Evolutionary conservation across 2,888 invertebrate species (phyloP), one percentile per base, ranked within the genome.

Genomic region (Ceraclea dissimilis): DNA sequence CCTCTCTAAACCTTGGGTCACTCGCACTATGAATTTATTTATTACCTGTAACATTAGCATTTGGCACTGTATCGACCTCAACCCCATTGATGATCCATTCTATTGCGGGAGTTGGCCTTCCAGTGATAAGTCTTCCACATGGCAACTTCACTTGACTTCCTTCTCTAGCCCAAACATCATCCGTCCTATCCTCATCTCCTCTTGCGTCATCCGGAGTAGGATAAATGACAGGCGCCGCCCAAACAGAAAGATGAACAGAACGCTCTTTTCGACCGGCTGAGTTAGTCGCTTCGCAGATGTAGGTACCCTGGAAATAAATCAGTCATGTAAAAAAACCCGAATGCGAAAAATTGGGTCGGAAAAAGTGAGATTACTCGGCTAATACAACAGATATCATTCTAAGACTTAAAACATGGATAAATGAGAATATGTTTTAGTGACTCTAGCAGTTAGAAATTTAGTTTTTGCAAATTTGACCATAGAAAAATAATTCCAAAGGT

Each of bases 61-160:
- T 70, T 18, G 73, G 70, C 65, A 83, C 83, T 60, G 73, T 78
- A 51, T 74, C 71, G 34, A 93, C 78, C 2, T 84, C 79, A 61
- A 85, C 83, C 0, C 92, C 90, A 68, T 95, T 93, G 53, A 93
- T 82, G 57, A 93, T 75, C 95, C 95, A 95, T 62, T 85, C 83
- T 33, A 92, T 79, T 2, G 75, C 74, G 0, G 94, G 93, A 43
- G 80, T 73, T 0, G 93, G 93, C 49, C 83, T 80, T 0, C 93
- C 93, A 8, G 75, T 77, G 0, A 85, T 82, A n/a, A n/a, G n/a
- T 2, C 69, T 69, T 50, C 89, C 89, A 43, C 81, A 80, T 0
- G 69, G 65, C 1, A 76, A 67, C 10, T 68, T 68, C 0, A 73
- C 75, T 2, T 64, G 66, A 0, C 69, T 67, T 11, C 75, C 74